Percentiles rank a stretch among this genome's conserved stretches.
Evolutionary conservation across 2,797 vertebrate species (phyloP).

Genomic region (Chrysolophus pictus): DNA sequence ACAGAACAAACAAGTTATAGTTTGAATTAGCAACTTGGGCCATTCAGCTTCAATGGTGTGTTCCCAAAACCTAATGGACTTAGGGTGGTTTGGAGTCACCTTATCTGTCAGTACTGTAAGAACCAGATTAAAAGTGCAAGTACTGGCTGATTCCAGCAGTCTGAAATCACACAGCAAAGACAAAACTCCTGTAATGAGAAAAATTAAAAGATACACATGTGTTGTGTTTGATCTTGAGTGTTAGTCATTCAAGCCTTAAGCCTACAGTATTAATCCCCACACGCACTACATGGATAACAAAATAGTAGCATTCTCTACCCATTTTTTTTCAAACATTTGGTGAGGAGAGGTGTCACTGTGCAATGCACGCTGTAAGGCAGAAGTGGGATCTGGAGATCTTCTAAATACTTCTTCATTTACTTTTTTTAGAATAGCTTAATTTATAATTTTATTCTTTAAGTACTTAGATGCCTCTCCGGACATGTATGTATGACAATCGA

Average conservation of each 20-base stretch:
- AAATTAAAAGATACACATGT: background rate
- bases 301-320: background rate
- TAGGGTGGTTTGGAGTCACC: background rate
- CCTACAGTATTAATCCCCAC: background rate
- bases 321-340: background rate
- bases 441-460: conserved; percentile 10
- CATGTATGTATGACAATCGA: background rate
- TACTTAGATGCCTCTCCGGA: conserved; percentile 34
- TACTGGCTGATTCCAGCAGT: background rate
- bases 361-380: background rate
- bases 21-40: background rate
- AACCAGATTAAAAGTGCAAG: background rate
- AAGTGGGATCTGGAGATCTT: background rate
- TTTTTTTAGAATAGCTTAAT: background rate
- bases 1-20: background rate
- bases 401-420: background rate
- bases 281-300: background rate
- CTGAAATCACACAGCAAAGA: conserved; percentile 27
- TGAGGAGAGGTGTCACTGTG: background rate
- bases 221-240: background rate
- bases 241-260: background rate
- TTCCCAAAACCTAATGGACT: background rate
- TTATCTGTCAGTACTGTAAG: background rate
- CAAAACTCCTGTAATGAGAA: background rate
- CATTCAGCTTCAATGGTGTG: background rate